Evolutionary conservation across 2,888 invertebrate genomes (phyloP).

Genomic region (Parelbella ahira): DNA sequence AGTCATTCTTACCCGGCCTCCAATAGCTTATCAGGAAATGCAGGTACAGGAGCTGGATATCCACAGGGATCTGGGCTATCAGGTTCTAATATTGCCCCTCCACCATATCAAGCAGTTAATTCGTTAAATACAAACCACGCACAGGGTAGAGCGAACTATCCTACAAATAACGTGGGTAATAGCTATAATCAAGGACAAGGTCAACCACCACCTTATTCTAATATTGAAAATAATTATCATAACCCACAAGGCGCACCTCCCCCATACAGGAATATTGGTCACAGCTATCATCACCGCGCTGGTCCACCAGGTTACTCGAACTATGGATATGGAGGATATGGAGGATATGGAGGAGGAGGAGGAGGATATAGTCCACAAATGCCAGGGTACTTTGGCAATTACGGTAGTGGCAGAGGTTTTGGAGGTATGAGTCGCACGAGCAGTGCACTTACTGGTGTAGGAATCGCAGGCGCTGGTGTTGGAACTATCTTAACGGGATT

Average conservation of each 20-base stretch:
- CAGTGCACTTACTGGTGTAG: slow-evolving; percentile 61
- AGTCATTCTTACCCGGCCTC: slow-evolving; percentile 61
- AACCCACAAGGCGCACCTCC: slow-evolving; percentile 59
- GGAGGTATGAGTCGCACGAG: slow-evolving; percentile 58
- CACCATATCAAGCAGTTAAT: slow-evolving; percentile 44
- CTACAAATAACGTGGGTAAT: slow-evolving; percentile 12
- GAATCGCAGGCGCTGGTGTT: slow-evolving; percentile 70
- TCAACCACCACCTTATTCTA: slow-evolving; percentile 28
- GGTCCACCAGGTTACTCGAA: slow-evolving; percentile 56
- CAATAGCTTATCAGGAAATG: slow-evolving; percentile 56
- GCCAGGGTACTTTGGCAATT: slow-evolving; percentile 69
- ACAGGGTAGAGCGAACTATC: slow-evolving; percentile 18
- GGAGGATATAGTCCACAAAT: slow-evolving; percentile 49
- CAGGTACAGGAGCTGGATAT: slow-evolving; percentile 40
- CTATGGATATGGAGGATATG: slow-evolving; percentile 43
- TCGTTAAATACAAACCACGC: slow-evolving; percentile 29
- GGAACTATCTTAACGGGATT: slow-evolving; percentile 72
- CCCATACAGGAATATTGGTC: slow-evolving; percentile 50
- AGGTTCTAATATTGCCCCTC: slow-evolving; percentile 46
- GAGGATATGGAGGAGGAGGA: slow-evolving; percentile 44
- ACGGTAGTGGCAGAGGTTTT: slow-evolving; percentile 47
- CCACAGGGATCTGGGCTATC: slow-evolving; percentile 40
- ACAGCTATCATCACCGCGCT: slow-evolving; percentile 50
- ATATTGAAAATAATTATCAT: slow-evolving; percentile 44
- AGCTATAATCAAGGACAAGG: slow-evolving; percentile 27